Evolutionary conservation across 1,140 invertebrate genomes (phyloP), one percentile per base, ranked within the genome.

Genomic region (Procambarus virginalis): DNA sequence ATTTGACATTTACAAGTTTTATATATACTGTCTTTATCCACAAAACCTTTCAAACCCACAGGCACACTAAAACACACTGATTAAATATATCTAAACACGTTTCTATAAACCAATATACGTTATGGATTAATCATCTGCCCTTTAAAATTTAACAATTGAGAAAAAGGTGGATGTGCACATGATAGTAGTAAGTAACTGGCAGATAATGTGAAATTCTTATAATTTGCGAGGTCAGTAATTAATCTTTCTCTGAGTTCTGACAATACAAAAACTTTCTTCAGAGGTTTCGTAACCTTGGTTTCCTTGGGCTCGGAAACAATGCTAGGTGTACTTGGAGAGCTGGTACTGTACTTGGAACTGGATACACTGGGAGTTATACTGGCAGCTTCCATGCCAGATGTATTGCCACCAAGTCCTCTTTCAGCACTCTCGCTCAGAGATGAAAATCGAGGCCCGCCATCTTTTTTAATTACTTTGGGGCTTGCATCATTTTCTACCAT

Each of bases 311-410:
- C 58, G 6, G 79, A 17, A 34, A 77, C 73, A n/a, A 76, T 88
- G 51, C 22, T 78, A 83, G 70, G 75, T 51, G 70, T 78, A 58
- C 77, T 75, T 9, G 34, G 34, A 2, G 85, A 73, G 10, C 49
- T 70, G 17, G 76, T 81, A 10, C 64, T 77, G 60, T 91, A 92
- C 48, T 92, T 92, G 2, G 91, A 92, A 73, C 91, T 92, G 1
- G 91, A 92, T 9, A 92, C 91, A 83, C 91, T 92, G 58, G 91
- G 84, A n/a, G 86, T 68, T 12, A 91, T 84, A 55, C 82, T 85
- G 34, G 90, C 49, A 14, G 64, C 86, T 76, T 92, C 91, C 86
- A 86, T 84, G 9, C 84, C 89, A 17, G 91, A 88, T 49, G 73
- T 89, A 8, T 88, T 87, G 4, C 85, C 84, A 68, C 78, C 82